These are phyloP conservation scores for Abramis brama DNA, from an alignment of 2,113 vertebrate genomes.

Conservation along the genomic window DNA sequence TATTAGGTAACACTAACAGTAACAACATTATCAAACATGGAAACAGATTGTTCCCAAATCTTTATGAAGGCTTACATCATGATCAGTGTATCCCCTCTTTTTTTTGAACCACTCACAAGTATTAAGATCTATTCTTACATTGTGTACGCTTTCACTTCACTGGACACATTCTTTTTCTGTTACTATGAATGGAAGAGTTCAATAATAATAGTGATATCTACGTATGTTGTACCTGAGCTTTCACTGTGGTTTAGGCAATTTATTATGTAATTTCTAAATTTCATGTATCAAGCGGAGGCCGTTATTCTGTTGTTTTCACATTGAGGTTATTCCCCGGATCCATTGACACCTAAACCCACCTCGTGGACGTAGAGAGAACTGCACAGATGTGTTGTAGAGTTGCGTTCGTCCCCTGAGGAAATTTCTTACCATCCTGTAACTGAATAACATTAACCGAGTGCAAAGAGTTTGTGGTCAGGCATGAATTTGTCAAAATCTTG, in stretches of 20 bases:
- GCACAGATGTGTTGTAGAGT: not conserved
- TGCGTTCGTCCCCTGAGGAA: not conserved
- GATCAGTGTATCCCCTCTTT: not conserved
- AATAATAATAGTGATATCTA: not conserved
- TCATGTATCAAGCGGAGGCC: not conserved
- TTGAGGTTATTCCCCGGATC: not conserved
- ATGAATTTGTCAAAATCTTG: not conserved
- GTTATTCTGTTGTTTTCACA: not conserved
- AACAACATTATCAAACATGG: constrained; percentile 11
- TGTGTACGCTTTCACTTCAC: not conserved
- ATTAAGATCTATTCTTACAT: not conserved
- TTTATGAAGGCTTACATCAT: not conserved
- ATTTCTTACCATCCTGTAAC: not conserved
- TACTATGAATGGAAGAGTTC: not conserved
- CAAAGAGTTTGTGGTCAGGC: not conserved
- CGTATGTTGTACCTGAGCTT: not conserved
- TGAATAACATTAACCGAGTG: not conserved
- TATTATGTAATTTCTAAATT: not conserved
- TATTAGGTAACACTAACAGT: constrained; percentile 18
- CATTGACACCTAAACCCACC: not conserved
- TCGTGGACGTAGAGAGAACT: not conserved
- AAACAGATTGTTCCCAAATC: not conserved
- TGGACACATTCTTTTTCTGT: not conserved
- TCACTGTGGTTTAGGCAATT: not conserved
- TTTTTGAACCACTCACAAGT: not conserved